Percentiles rank a stretch among this genome's conserved stretches.
phyloP scores from a whole-genome alignment of 2,113 vertebrate species.

The Larimichthys polyactis region DNA sequence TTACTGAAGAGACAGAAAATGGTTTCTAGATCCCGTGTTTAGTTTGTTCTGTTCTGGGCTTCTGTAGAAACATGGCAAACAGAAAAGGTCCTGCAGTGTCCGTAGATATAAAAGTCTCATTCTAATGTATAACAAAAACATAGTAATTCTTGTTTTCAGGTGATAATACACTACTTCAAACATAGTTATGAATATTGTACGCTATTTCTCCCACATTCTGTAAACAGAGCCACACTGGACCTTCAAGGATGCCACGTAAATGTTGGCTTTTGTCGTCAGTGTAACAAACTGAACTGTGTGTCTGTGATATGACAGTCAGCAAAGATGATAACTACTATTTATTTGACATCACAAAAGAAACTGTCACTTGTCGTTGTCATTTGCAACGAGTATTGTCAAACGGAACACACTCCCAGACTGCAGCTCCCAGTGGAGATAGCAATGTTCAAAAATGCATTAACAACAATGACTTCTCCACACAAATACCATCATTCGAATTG shows the following conservation, averaged over 20 bases:
- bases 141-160: no score
- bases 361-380: slow-evolving; percentile 22
- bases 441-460: background rate
- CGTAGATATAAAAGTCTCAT: no score
- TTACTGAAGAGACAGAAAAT: no score
- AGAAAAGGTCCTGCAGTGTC: no score
- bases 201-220: no score
- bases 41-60: no score
- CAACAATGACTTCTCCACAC: background rate
- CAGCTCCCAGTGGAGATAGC: background rate
- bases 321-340: slow-evolving; percentile 12
- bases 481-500: background rate
- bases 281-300: background rate
- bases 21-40: no score
- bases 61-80: no score
- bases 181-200: no score
- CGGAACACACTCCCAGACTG: background rate
- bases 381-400: slow-evolving; percentile 20
- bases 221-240: background rate
- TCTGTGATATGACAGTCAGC: slow-evolving; percentile 8
- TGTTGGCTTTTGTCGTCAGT: background rate
- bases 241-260: background rate
- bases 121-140: no score
- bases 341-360: slow-evolving; percentile 10
- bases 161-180: no score